Base-by-base conservation (phyloP, 2,113 vertebrate genomes). In the Tupaia tana region DNA sequence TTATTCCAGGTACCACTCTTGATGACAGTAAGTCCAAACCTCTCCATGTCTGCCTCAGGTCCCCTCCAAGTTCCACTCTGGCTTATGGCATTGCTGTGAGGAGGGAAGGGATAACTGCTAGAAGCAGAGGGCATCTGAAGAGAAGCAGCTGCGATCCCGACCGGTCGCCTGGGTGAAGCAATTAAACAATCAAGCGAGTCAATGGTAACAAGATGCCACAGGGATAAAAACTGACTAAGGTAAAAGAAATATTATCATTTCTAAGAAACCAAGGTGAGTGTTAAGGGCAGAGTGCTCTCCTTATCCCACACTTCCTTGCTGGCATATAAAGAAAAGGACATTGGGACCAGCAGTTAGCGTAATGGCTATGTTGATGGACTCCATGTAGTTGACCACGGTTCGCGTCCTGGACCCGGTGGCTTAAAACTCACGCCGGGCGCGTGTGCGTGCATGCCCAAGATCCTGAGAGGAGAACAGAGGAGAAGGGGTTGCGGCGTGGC, bases 81-180 rank as follows among this genome's bases (percentile, higher is more conserved):
- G 54, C 93, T 93, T 96, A 95, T 90, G 93, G 79, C 24, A 10
- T n/a, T 58, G 18, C 96, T 92, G 83, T 0, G 1, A 75, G 83
- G 56, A 87, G 81, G 52, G 77, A 66, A 4, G 34, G 34, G 73
- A 95, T 92, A 93, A 90, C 74, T 69, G 80, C 80, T 64, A 59
- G 69, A 93, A 91, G 67, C 93, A 91, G 80, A 96, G 77, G 84
- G 89, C 27, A 27, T 85, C 94, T 89, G 27, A 71, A 31, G 71
- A 97, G 77, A 29, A 89, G 67, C 83, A 93, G 77, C 29, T 90
- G 67, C 83, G 58, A 70, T 61, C 80, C 88, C 75, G 78, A 94
- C 74, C 85, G 95, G 66, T 80, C 93, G 90, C 89, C 74, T 71
- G 75, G 69, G 77, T 70, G 89, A 89, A 91, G 91, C 59, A 20